Base-by-base conservation (phyloP, 2,797 vertebrate genomes). In the Coregonus suidteri region DNA sequence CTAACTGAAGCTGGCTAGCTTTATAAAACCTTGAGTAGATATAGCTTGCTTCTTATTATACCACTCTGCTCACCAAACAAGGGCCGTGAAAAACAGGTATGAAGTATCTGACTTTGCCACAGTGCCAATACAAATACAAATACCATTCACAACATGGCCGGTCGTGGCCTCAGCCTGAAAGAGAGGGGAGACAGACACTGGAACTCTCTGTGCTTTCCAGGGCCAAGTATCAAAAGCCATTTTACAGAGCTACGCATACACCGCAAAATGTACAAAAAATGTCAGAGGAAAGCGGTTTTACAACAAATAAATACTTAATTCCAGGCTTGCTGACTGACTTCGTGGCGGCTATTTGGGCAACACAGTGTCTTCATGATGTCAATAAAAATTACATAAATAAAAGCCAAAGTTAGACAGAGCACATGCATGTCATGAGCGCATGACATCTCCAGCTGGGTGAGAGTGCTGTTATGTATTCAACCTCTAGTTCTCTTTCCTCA, bases 401-500 rank as follows among this genome's bases (percentile, higher is more conserved):
- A 37, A 47, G 14, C 41, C 41, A 11, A 62, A 7, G n/a, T 20
- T 25, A 7, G n/a, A 62, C n/a, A 4, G 5, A 2, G n/a, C n/a
- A 25, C 20, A 31, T 56, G 16, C 11, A 34, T 31, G 14, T 30
- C 1, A 66, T 66, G 15, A 30, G 11, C 62, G 20, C 59, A 64
- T 66, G 41, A 47, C 41, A 47, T 47, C 7, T 47, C 7, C 37
- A 15, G 69, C 41, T 15, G 69, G 1, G 69, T 6, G n/a, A n/a
- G 2, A n/a, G 35, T 47, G 35, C 41, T 41, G 18, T 64, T 54
- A 3, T 47, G 37, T 47, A 82, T 77, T 31, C 52, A 53, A 66
- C 41, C 30, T 77, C 1, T 34, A 2, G 65, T 79, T n/a, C 77
- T 64, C 78, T 82, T 75, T 3, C 73, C 25, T 25, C 25, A 25